phyloP scores from a whole-genome alignment of 30 jellyfish, hydroid and myxozoan genomes.

The Clytia hemisphaerica region DNA sequence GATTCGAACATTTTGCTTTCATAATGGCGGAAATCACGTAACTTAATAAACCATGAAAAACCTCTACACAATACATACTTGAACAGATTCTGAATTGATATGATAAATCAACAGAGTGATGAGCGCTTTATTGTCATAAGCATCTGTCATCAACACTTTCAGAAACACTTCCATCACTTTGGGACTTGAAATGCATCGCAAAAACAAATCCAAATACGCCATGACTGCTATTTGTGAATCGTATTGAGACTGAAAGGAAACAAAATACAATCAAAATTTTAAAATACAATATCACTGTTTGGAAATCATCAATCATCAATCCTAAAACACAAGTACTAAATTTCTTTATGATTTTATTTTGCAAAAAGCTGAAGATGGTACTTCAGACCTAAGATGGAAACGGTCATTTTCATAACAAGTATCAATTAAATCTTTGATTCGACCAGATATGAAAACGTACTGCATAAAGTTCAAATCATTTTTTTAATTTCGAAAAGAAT shows the following conservation, averaged over 20 bases:
- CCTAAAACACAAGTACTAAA: not conserved
- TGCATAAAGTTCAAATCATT: too few species aligned
- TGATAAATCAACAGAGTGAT: slow-evolving; percentile 39
- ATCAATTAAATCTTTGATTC: too few species aligned
- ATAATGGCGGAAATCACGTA: too few species aligned
- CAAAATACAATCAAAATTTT: not conserved
- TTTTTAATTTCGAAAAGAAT: too few species aligned
- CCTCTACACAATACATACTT: too few species aligned
- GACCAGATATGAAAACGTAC: too few species aligned
- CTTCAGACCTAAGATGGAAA: too few species aligned
- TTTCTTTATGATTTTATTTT: too few species aligned
- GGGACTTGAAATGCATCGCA: slow-evolving; percentile 55
- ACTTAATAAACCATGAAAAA: too few species aligned
- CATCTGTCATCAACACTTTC: slow-evolving; percentile 60
- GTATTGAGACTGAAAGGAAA: slow-evolving; percentile 37
- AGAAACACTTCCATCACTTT: slow-evolving; percentile 49
- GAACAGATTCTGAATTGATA: slow-evolving; percentile 44
- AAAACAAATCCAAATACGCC: slow-evolving; percentile 71
- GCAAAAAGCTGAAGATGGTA: too few species aligned
- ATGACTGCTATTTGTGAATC: slow-evolving; percentile 73
- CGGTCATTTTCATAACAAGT: too few species aligned
- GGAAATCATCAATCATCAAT: not conserved
- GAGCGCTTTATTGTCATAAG: slow-evolving; percentile 65
- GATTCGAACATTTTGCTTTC: too few species aligned
- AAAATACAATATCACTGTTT: not conserved